phyloP scores from a whole-genome alignment of 2,113 vertebrate genomes.

The Equus przewalskii region DNA sequence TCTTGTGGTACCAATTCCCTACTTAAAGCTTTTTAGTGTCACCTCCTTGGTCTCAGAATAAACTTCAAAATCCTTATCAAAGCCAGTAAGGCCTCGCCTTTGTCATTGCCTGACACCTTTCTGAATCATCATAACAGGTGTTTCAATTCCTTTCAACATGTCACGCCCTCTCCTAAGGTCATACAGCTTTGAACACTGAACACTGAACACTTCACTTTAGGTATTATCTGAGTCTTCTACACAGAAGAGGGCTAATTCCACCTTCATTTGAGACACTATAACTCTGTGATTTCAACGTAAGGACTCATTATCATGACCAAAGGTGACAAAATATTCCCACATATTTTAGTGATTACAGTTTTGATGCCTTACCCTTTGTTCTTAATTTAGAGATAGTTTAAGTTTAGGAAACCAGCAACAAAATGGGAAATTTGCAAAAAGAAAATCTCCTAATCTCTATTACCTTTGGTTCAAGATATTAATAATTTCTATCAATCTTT shows the following conservation, averaged over 20 bases:
- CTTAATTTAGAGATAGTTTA: constrained; percentile 1
- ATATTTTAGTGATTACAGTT: not conserved
- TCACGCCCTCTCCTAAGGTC: not conserved
- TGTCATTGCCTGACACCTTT: not conserved
- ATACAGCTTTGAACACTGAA: not conserved
- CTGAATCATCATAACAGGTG: not conserved
- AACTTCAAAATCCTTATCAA: not conserved
- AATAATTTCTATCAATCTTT: not conserved
- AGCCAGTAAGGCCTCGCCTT: not conserved
- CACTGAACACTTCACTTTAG: not conserved
- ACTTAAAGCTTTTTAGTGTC: not conserved
- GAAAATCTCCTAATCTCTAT: not conserved
- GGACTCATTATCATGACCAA: not conserved
- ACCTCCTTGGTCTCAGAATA: not conserved
- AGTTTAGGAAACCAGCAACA: not conserved
- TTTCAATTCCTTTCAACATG: not conserved
- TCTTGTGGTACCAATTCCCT: not conserved
- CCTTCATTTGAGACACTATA: not conserved
- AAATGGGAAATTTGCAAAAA: not conserved
- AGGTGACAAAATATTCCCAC: not conserved
- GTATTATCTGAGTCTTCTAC: not conserved
- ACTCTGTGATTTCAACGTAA: not conserved
- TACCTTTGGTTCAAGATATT: not conserved
- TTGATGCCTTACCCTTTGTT: not conserved
- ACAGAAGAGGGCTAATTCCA: not conserved